Base-by-base conservation (phyloP, 1,140 invertebrate genomes). In the Pseudomyrmex sp. region DNA sequence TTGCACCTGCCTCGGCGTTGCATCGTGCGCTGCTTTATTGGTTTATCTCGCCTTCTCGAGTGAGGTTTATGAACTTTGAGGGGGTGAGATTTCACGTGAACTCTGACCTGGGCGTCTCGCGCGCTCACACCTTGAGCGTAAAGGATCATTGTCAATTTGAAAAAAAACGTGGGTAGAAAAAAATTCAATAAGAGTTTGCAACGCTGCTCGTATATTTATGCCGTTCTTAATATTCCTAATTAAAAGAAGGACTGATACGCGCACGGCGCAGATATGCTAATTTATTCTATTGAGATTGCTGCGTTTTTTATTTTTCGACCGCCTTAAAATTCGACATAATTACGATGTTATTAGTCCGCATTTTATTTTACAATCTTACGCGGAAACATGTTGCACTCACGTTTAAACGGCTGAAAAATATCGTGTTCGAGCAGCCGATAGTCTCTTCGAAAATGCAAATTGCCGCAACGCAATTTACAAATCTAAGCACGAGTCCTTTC, bases 1-100 rank as follows among this genome's bases (percentile, higher is more conserved):
- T 93, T 92, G 92, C 93, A 93, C 92, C 93, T 93, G 93, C 91
- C 92, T 90, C 88, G 73, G 79, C 68, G 79, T 87, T 90, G 90
- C 91, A 35, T 35, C 35, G 35, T 90, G 86, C 75, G 77, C 88
- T 91, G 89, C 89, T 93, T 93, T 93, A 93, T 93, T 93, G 92
- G 92, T 92, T 93, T 92, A 93, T 92, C 90, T 90, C 82, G 76
- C 68, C 75, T 70, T 85, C 35, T 35, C 79, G 82, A 85, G 83
- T 86, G 83, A 80, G 85, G 80, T 88, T 86, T 85, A 87, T 86
- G 82, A 85, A 91, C 83, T 84, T 65, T 73, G 35, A 84, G 82
- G 84, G 77, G 85, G 77, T 89, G 85, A 88, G 83, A 91, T 88
- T 91, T 90, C 86, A 83, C 90, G 87, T 87, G 89, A 90, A 91